Evolutionary conservation across 1,140 invertebrate genomes (phyloP).

Genomic region (Druon quercuslanigerum): DNA sequence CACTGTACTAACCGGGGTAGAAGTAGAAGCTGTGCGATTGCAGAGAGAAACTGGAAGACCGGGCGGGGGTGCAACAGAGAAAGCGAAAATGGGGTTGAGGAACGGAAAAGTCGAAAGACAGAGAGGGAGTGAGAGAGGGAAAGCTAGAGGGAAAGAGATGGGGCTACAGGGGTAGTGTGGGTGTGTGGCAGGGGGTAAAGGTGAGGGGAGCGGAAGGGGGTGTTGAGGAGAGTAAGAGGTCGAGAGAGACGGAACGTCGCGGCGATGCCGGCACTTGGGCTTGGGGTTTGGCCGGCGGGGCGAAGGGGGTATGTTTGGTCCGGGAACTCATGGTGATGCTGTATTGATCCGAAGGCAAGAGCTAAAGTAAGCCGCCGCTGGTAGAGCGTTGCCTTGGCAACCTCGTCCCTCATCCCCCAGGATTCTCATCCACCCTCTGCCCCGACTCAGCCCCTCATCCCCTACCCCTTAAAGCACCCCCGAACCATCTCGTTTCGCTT

Average conservation of each 20-base stretch:
- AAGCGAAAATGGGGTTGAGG: conserved; percentile 36
- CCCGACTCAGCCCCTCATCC: background rate
- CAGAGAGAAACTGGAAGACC: conserved; percentile 31
- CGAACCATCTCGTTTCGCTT: conserved; percentile 44
- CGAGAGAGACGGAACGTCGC: conserved; percentile 27
- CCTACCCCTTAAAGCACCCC: conserved; percentile 58
- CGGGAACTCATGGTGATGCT: conserved; percentile 71
- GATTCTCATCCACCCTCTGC: conserved; percentile 44
- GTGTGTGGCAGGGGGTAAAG: background rate
- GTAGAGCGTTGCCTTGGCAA: conserved; percentile 76
- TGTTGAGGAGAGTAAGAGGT: conserved; percentile 17
- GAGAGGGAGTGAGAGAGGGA: conserved; percentile 25
- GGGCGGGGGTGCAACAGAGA: conserved; percentile 26
- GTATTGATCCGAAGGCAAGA: conserved; percentile 72
- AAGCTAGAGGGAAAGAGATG: conserved; percentile 35
- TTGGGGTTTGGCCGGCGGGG: conserved; percentile 39
- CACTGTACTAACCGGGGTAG: conserved; percentile 42
- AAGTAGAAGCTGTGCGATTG: conserved; percentile 10
- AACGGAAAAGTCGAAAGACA: conserved; percentile 35
- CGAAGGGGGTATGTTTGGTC: conserved; percentile 69
- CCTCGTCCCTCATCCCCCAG: conserved; percentile 73
- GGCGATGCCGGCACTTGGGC: background rate
- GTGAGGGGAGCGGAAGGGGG: conserved; percentile 22
- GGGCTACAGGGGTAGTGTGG: background rate
- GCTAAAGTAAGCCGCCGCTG: conserved; percentile 73